phyloP scores from a whole-genome alignment of 1,140 invertebrate species.

The Matsumurasca onukii region DNA sequence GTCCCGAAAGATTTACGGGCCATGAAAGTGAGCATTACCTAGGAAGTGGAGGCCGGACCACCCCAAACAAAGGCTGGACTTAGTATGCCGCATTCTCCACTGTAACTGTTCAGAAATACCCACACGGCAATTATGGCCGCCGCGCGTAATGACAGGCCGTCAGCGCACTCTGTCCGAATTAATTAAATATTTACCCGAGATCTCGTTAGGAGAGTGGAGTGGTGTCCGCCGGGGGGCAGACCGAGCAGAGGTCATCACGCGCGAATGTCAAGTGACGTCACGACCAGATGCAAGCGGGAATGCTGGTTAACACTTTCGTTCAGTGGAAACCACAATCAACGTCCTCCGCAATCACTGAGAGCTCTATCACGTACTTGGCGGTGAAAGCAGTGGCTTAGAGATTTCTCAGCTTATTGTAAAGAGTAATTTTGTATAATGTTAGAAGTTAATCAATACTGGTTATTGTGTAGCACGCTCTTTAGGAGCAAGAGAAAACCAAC shows the following conservation, averaged over 20 bases:
- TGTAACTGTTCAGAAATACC: background rate
- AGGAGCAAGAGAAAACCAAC: too few species aligned
- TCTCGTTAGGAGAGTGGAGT: background rate
- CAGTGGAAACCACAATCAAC: too few species aligned
- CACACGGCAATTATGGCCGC: background rate
- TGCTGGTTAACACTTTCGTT: too few species aligned
- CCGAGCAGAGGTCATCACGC: background rate
- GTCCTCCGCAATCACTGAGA: too few species aligned
- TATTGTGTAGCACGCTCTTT: too few species aligned
- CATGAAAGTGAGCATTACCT: slow-evolving; percentile 14
- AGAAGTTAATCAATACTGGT: too few species aligned
- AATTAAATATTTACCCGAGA: slow-evolving; percentile 24
- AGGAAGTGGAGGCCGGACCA: slow-evolving; percentile 17
- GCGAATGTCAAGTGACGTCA: too few species aligned
- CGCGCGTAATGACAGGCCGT: slow-evolving; percentile 8
- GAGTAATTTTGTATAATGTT: too few species aligned
- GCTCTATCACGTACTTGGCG: too few species aligned
- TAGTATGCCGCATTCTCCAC: background rate
- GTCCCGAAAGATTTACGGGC: slow-evolving; percentile 6
- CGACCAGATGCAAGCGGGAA: too few species aligned
- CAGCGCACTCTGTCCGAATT: slow-evolving; percentile 10
- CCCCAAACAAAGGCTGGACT: slow-evolving; percentile 10
- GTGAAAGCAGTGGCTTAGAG: too few species aligned
- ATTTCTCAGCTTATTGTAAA: too few species aligned
- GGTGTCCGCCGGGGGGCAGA: background rate